Evolutionary conservation across 2,888 invertebrate genomes (phyloP).

Genomic region (Acrobasis repandana): DNA sequence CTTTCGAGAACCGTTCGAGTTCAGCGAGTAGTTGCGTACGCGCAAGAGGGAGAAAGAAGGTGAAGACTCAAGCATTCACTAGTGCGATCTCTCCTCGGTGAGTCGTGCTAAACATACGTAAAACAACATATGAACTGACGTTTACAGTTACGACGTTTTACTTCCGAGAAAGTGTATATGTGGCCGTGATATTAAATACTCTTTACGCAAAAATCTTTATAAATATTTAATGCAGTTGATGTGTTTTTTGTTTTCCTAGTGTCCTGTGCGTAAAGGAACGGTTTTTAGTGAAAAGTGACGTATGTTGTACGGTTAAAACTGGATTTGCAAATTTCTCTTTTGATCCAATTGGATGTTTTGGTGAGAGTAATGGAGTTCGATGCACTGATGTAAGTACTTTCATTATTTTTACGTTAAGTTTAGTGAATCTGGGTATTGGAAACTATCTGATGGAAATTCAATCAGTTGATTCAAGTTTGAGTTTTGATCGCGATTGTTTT

Average conservation of each 20-base stretch:
- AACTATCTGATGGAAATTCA: background rate
- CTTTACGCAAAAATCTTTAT: background rate
- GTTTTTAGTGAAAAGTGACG: slow-evolving; percentile 38
- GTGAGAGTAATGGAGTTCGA: slow-evolving; percentile 44
- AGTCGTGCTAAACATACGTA: slow-evolving; percentile 35
- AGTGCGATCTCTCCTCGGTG: slow-evolving; percentile 47
- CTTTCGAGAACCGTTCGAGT: slow-evolving; percentile 26
- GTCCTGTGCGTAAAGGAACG: slow-evolving; percentile 30
- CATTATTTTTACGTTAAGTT: slow-evolving; percentile 20
- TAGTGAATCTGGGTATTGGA: background rate
- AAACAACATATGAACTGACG: slow-evolving; percentile 1
- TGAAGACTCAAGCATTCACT: slow-evolving; percentile 52
- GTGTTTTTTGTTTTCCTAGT: slow-evolving; percentile 28
- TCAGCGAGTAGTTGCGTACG: slow-evolving; percentile 40
- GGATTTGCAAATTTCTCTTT: slow-evolving; percentile 44
- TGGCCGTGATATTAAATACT: slow-evolving; percentile 11
- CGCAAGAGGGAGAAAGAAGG: slow-evolving; percentile 47
- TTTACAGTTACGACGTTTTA: slow-evolving; percentile 13
- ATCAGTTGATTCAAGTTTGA: background rate
- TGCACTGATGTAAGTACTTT: slow-evolving; percentile 41
- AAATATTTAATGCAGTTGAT: slow-evolving; percentile 11
- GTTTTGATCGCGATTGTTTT: too few species aligned
- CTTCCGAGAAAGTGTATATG: slow-evolving; percentile 8
- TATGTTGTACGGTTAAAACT: slow-evolving; percentile 32
- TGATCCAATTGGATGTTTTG: slow-evolving; percentile 43